Conservation (phyloP, 1,140 invertebrate genomes). For the Dolichoris vasculosae region DNA sequence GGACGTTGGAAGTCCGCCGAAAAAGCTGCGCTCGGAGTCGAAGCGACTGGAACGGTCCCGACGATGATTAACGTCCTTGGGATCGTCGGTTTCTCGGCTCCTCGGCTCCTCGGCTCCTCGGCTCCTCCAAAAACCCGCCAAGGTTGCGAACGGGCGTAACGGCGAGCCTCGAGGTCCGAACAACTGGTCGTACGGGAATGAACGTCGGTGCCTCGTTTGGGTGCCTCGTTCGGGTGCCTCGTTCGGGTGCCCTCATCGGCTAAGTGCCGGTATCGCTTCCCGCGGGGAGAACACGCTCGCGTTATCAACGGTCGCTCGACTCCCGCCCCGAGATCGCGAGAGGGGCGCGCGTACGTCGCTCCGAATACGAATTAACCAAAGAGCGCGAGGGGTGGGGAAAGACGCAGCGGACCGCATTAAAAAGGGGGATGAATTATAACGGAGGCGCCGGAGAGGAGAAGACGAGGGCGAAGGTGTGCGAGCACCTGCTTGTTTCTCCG, state of each 20-base stretch:
- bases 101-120: not conserved
- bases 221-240: not conserved
- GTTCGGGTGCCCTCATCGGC: not conserved
- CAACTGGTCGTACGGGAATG: no score
- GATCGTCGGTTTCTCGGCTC: no score
- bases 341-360: not conserved
- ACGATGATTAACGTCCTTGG: not conserved
- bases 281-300: not conserved
- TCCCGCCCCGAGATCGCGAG: not conserved
- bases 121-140: not conserved
- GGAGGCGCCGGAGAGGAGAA: not conserved
- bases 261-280: not conserved
- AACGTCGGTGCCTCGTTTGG: no score
- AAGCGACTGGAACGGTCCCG: not conserved
- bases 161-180: not conserved
- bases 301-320: not conserved
- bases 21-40: no score
- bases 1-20: no score
- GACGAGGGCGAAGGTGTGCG: not conserved
- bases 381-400: not conserved
- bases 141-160: not conserved
- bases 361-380: constrained; percentile 11
- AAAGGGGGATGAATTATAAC: constrained; percentile 43
- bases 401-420: not conserved
- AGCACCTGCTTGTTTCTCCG: constrained; percentile 35